Evolutionary conservation across 2,113 vertebrate species (phyloP).

Genomic region (Lampris megalopsis): DNA sequence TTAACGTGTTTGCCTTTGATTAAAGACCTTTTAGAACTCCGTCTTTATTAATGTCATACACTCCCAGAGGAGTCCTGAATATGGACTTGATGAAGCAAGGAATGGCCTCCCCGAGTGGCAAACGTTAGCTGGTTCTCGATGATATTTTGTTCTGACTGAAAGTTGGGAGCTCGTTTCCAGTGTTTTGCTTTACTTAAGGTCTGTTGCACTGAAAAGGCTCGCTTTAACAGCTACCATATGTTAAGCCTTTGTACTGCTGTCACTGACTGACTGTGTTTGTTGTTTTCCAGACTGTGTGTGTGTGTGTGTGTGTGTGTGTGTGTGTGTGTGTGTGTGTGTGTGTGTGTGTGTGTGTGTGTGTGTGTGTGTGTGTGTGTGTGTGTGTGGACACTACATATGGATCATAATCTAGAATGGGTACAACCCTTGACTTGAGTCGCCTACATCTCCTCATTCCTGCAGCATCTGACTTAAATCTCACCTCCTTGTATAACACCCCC

Average conservation of each 20-base stretch:
- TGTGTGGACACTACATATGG: not conserved
- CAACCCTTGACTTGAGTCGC: conserved; percentile 9
- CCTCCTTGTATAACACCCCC: not conserved
- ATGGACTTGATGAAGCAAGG: not conserved
- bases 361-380: conserved; percentile 20
- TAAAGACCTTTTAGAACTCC: conserved; percentile 45
- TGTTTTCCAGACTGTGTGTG: conserved; percentile 66
- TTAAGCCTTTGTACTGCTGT: conserved; percentile 61
- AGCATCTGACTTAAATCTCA: conserved; percentile 6
- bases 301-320: conserved; percentile 32
- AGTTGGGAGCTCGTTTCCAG: conserved; percentile 35
- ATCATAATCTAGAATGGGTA: conserved; percentile 3
- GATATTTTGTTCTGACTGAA: conserved; percentile 23
- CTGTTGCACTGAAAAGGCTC: conserved; percentile 55
- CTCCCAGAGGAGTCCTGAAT: not conserved
- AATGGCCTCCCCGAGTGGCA: not conserved
- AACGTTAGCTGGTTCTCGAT: conserved; percentile 14
- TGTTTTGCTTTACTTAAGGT: conserved; percentile 46
- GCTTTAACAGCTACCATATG: conserved; percentile 73
- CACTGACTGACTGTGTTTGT: conserved; percentile 53
- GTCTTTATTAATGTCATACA: conserved; percentile 7
- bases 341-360: conserved; percentile 18
- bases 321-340: conserved; percentile 39
- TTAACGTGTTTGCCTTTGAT: conserved; percentile 28
- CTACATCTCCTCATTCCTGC: not conserved